Evolutionary conservation across 2,888 invertebrate genomes (phyloP), one percentile per base, ranked within the genome.

Genomic region (Cephus rjabovi): DNA sequence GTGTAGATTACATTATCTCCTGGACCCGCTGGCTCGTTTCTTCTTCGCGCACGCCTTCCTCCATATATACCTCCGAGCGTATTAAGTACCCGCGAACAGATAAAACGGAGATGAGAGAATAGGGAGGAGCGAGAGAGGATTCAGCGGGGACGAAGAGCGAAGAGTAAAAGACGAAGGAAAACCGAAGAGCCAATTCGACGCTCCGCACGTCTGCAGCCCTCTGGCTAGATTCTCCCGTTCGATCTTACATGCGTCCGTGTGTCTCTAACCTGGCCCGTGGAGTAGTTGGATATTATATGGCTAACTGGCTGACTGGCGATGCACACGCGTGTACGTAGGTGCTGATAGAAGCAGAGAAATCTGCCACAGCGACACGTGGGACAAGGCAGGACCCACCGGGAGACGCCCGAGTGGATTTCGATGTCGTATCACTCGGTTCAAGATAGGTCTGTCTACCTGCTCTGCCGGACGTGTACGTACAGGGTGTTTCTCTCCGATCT

Each of bases 1-100:
- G 83, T 83, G 82, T 84, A 82, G 83, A 86, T 87, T 85, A 87
- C 87, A 86, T 85, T 87, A 86, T 86, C 86, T 83, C 77, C 79
- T 79, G 69, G 35, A 73, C 40, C 56, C 31, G 75, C 79, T n/a
- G 34, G 78, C 74, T 31, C 31, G 71, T 71, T 34, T 71, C 71
- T 71, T 34, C 71, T 15, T 34, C 74, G 74, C 74, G 74, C 34
- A 15, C 74, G 37, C 30, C 15, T 33, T 74, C 74, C 23, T 34
- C 31, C 74, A 2, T 4, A 71, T 56, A 31, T 71, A 71, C 33
- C 71, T 34, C 35, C 34, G 23, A 34, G 74, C 30, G 74, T 74
- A 74, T 74, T 74, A 34, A 74, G 74, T 74, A 74, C 34, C 74
- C 74, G 23, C 56, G 56, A 56, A 56, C 56, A 23, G 56, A 56